Evolutionary conservation across 2,888 invertebrate species (phyloP), one percentile per base, ranked within the genome.

Genomic region (Syritta pipiens): DNA sequence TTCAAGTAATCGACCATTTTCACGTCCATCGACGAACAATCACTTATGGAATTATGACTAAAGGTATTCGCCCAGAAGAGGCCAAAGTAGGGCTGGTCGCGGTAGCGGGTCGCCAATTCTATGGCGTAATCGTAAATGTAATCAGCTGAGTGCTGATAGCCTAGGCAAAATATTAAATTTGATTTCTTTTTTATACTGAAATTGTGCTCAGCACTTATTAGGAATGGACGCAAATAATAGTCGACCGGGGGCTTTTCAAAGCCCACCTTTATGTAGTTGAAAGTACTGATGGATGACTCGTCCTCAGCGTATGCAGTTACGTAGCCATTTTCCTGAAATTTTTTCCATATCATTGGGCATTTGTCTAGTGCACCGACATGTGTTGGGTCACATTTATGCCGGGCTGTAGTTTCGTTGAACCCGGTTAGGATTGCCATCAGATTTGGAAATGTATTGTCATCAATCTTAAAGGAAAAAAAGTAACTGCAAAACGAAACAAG

Each of bases 391-490:
- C 91, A 91, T 46, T 90, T 86, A 1, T 86, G 83, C 48, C 91
- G 89, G 9, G 92, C 89, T 10, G 90, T 83, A 0, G 86, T 82
- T 26, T 88, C 86, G 74, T 89, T 91, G 81, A 91, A 90, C 0
- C 97, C 97, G 0, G 94, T 93, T 9, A 95, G 89, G 42, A 94
- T 90, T 0, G 96, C 95, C 91, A 96, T 94, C 51, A 97, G 88
- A 88, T 97, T 98, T 0, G 97, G 96, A 85, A 95, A 96, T 0
- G 97, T 97, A 84, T 97, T 97, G 85, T 97, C 97, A 4, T 93
- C 96, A 76, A 95, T 92, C 92, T 95, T 85, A 0, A 69, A 79
- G n/a, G 19, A 20, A 17, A 59, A 19, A 20, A 6, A 17, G 3
- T 6, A 6, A 2, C 19, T 26, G 5, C n/a, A 6, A 9, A 42